Conservation (phyloP, 2,797 vertebrate genomes). For the Alca torda region DNA sequence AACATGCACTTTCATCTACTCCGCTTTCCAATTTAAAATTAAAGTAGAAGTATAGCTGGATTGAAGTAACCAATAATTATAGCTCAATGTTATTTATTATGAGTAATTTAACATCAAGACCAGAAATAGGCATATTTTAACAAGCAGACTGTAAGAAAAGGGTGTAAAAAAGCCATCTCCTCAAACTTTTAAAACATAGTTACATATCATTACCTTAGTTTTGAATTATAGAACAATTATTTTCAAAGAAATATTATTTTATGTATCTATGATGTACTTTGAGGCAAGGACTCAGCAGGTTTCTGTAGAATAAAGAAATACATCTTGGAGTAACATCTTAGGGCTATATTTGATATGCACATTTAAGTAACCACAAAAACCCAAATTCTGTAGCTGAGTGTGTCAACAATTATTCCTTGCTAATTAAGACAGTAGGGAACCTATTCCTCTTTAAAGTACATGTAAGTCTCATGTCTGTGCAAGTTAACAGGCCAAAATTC, state of each 20-base stretch:
- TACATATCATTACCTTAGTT: background rate
- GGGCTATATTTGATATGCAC: background rate
- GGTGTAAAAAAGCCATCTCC: background rate
- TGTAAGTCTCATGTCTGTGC: fast-evolving
- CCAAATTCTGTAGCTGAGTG: background rate
- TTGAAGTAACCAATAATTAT: background rate
- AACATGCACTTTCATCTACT: background rate
- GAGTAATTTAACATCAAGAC: background rate
- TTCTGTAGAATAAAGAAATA: background rate
- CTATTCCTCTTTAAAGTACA: background rate
- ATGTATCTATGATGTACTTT: background rate
- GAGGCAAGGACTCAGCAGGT: background rate
- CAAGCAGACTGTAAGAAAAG: background rate
- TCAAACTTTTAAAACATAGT: background rate
- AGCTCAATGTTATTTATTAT: background rate
- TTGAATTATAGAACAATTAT: background rate
- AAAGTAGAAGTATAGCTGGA: background rate
- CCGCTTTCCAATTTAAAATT: background rate
- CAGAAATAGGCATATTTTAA: background rate
- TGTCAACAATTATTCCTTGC: background rate
- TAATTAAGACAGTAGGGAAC: background rate
- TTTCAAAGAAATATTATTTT: background rate
- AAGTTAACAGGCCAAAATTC: background rate
- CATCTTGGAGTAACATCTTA: background rate
- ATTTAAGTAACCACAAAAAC: background rate